Evolutionary conservation across 2,888 invertebrate genomes (phyloP).

Genomic region (Rhingia campestris): DNA sequence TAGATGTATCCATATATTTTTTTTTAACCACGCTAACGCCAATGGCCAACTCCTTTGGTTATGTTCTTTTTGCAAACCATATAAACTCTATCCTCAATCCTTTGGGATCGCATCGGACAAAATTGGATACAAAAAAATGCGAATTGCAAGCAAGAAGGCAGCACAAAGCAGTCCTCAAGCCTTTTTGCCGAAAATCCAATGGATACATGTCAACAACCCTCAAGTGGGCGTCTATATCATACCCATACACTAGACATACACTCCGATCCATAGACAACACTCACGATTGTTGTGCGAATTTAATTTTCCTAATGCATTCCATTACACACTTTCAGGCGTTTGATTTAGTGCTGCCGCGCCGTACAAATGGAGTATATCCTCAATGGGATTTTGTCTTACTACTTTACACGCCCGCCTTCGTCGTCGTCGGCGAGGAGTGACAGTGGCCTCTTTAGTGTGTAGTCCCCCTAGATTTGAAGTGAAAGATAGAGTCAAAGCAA

Average conservation of each 20-base stretch:
- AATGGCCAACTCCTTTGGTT: conserved; percentile 2
- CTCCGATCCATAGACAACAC: background rate
- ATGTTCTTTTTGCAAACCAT: conserved; percentile 11
- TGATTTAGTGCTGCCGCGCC: conserved; percentile 53
- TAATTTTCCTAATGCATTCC: conserved; percentile 74
- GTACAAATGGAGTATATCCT: conserved; percentile 46
- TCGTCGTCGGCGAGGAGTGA: conserved; percentile 16
- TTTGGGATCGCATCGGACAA: conserved; percentile 2
- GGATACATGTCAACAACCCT: conserved; percentile 49
- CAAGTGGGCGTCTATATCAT: conserved; percentile 38
- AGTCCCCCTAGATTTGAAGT: background rate
- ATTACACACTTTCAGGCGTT: conserved; percentile 60
- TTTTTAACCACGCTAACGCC: background rate
- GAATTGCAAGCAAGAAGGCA: conserved; percentile 8
- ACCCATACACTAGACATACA: conserved; percentile 6
- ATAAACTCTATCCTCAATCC: conserved; percentile 5
- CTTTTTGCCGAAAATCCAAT: conserved; percentile 49
- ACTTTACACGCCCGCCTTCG: conserved; percentile 26
- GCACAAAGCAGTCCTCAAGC: background rate
- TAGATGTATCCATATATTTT: conserved; percentile 7
- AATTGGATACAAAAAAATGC: conserved; percentile 20
- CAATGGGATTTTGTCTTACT: conserved; percentile 47
- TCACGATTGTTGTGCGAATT: conserved; percentile 61
- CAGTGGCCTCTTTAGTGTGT: conserved; percentile 51
- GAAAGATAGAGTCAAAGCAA: conserved; percentile 33